Conservation (phyloP, 2,888 invertebrate genomes). For the Spicauda simplicius region DNA sequence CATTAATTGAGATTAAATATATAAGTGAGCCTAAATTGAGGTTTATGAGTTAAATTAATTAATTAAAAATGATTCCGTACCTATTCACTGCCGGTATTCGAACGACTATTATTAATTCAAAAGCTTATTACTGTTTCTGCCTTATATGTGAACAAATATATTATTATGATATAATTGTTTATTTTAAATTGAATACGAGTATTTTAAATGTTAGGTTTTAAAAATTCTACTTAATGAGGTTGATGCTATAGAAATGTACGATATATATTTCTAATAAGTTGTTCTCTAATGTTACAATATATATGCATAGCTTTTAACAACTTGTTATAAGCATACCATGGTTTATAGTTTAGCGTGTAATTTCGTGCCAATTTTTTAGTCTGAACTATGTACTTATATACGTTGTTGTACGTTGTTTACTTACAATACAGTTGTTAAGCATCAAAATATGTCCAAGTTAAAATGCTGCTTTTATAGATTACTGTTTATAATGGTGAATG, state of each 20-base stretch:
- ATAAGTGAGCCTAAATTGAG: too few species aligned
- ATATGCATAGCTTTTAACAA: conserved; percentile 23
- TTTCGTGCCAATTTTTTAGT: conserved; percentile 17
- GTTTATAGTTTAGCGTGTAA: conserved; percentile 9
- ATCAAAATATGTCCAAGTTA: background rate
- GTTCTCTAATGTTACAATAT: conserved; percentile 25
- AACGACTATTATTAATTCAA: background rate
- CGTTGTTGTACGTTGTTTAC: conserved; percentile 3
- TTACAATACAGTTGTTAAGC: background rate
- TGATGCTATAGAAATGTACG: conserved; percentile 22
- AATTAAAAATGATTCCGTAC: background rate
- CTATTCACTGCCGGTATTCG: conserved; percentile 29
- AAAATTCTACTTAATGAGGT: conserved; percentile 25
- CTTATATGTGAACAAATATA: conserved; percentile 2
- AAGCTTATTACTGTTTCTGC: conserved; percentile 10
- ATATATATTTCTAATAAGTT: conserved; percentile 24
- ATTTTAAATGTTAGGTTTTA: conserved; percentile 28
- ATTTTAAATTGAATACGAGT: conserved; percentile 5
- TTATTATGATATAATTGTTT: background rate
- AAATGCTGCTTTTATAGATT: too few species aligned
- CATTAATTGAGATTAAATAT: too few species aligned
- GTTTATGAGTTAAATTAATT: too few species aligned
- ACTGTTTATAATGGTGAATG: too few species aligned
- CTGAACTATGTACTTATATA: conserved; percentile 6
- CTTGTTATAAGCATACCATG: conserved; percentile 15